These are phyloP conservation scores for Gallinago stenura DNA, from an alignment of 2,797 vertebrate species.

Conservation along the genomic window DNA sequence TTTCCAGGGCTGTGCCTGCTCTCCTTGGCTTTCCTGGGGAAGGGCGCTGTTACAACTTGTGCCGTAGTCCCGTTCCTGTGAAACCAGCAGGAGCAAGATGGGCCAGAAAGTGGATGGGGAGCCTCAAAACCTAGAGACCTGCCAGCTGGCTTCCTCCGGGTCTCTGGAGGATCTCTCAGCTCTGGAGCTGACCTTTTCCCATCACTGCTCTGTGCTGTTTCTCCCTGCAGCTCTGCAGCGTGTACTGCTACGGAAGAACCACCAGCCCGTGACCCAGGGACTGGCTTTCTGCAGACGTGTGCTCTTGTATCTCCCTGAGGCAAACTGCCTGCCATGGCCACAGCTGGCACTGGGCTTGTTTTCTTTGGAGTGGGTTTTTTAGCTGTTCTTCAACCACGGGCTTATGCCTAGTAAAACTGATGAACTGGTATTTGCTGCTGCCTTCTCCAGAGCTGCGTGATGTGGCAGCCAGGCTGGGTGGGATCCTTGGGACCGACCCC, in stretches of 20 bases:
- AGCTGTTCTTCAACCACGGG: neutral
- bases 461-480: constrained; percentile 41
- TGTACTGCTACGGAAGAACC: neutral
- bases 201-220: neutral
- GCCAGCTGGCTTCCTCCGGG: neutral
- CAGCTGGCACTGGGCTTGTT: neutral
- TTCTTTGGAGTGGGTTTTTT: constrained; percentile 39
- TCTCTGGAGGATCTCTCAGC: neutral
- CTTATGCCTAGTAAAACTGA: constrained; percentile 34
- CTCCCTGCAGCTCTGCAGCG: neutral
- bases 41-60: too few relatives aligned
- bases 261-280: neutral
- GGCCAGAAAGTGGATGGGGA: neutral
- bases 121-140: neutral
- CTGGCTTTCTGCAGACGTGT: constrained; percentile 9
- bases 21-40: neutral
- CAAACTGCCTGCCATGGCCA: constrained; percentile 7
- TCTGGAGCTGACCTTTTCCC: neutral
- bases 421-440: constrained; percentile 25
- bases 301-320: neutral
- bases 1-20: neutral
- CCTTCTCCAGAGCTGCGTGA: neutral
- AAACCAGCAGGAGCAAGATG: neutral
- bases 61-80: neutral
- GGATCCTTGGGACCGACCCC: neutral